Base-by-base conservation (phyloP, 2,797 vertebrate species). In the Ctenosaura bakeri region DNA sequence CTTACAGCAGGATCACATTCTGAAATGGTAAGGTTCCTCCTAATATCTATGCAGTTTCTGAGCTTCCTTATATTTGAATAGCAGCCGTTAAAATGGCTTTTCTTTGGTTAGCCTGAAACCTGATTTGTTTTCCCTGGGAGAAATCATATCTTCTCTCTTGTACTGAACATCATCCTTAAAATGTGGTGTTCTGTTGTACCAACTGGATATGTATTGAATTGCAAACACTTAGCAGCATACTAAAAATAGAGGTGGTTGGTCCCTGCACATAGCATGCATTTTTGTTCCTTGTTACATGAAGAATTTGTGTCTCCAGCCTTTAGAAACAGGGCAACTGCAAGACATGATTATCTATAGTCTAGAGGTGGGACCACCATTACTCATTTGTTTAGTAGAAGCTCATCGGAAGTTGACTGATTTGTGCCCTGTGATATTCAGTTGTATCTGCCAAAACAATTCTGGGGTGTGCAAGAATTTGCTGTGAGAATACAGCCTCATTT, bases 21-120 rank as follows among this genome's bases (percentile, higher is more conserved):
- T 82, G 96, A 95, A 89, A 13, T n/a, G 97, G 97, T 98, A 97
- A 97, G 97, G 89, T 46, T 59, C 73, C 2, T 82, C 92, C 90
- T 87, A 56, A 85, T 24, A 10, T 91, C 89, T 80, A 42, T 82
- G 22, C 14, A 83, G 56, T 50, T 85, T 50, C 32, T 52, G 24
- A 18, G 38, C 32, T 80, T 62, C 59, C 26, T 50, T 76, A 29
- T 20, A 85, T 8, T 54, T 79, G 16, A 32, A 62, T 42, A 22
- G n/a, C 35, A 79, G 1, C 16, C 6, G 64, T 89, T 64, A 54
- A 38, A 74, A 46, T n/a, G 13, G 10, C 10, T 80, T 73, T 54
- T 35, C 29, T 62, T 78, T 62, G n/a, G 26, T 52, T 4, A 8
- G n/a, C 7, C 18, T 89, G 22, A 62, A 73, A 88, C 29, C 18